These are phyloP conservation scores for Ailurus styani DNA, from an alignment of 2,113 vertebrate genomes.

Conservation along the genomic window DNA sequence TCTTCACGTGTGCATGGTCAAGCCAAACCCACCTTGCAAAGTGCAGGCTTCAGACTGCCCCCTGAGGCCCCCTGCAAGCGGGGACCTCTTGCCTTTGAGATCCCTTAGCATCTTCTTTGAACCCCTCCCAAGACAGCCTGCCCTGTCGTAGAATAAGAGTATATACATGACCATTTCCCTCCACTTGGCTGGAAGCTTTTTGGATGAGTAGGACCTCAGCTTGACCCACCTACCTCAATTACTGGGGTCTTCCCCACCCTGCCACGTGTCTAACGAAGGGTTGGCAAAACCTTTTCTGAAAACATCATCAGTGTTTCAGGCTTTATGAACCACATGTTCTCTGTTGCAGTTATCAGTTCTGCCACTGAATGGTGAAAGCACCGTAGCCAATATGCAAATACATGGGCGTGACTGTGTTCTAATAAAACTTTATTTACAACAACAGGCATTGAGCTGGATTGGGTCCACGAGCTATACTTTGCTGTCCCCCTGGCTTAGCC, in stretches of 20 bases:
- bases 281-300: rapidly evolving
- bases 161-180: rapidly evolving
- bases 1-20: rapidly evolving
- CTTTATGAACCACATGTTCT: rapidly evolving
- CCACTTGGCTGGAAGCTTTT: neutral
- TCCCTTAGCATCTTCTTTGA: neutral
- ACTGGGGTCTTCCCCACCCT: too few relatives aligned
- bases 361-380: rapidly evolving
- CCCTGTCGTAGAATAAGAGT: rapidly evolving
- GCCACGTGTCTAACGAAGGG: neutral
- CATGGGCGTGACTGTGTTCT: rapidly evolving
- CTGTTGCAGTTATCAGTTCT: rapidly evolving
- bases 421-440: neutral
- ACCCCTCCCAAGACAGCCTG: neutral
- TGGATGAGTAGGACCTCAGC: neutral
- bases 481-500: neutral
- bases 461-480: neutral
- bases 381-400: rapidly evolving
- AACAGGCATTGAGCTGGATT: neutral
- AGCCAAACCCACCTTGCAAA: neutral
- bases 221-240: neutral
- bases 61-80: rapidly evolving
- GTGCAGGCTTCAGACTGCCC: neutral
- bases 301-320: neutral
- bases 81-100: neutral